phyloP scores from a whole-genome alignment of 92 coral and sea anemone genomes.

The Bergia sp. region DNA sequence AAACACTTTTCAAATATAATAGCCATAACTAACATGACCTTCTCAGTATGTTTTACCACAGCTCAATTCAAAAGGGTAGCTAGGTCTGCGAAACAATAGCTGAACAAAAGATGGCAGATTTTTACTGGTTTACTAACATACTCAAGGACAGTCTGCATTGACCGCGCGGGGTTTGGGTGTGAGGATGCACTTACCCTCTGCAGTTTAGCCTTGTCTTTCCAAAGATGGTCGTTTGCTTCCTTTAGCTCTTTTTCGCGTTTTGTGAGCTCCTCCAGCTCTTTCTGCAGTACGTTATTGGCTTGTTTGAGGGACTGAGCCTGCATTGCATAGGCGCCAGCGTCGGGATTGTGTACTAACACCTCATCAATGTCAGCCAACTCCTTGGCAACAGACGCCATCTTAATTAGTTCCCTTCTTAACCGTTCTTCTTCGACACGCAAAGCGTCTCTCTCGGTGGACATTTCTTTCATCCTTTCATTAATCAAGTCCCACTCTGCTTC shows the following conservation, averaged over 20 bases:
- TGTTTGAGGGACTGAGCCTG: slow-evolving; percentile 90
- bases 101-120: not conserved
- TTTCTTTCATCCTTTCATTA: slow-evolving; percentile 79
- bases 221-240: slow-evolving; percentile 86
- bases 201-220: slow-evolving; percentile 89
- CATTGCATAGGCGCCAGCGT: slow-evolving; percentile 86
- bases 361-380: slow-evolving; percentile 83
- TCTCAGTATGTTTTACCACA: too few relatives aligned
- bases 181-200: slow-evolving; percentile 62
- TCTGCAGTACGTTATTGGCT: slow-evolving; percentile 94
- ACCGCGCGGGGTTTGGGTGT: too few relatives aligned
- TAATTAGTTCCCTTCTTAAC: slow-evolving; percentile 70
- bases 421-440: slow-evolving; percentile 73
- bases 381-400: slow-evolving; percentile 91
- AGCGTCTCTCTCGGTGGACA: slow-evolving; percentile 70
- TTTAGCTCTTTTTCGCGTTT: slow-evolving; percentile 72
- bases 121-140: too few relatives aligned
- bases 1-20: too few relatives aligned
- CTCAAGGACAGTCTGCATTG: too few relatives aligned
- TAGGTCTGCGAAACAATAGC: not conserved
- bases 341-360: slow-evolving; percentile 73
- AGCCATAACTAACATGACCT: too few relatives aligned
- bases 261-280: slow-evolving; percentile 76
- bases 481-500: slow-evolving; percentile 89
- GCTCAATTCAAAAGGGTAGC: not conserved